Conservation (phyloP, 1,140 invertebrate genomes). For the Lysiphlebus fabarum region DNA sequence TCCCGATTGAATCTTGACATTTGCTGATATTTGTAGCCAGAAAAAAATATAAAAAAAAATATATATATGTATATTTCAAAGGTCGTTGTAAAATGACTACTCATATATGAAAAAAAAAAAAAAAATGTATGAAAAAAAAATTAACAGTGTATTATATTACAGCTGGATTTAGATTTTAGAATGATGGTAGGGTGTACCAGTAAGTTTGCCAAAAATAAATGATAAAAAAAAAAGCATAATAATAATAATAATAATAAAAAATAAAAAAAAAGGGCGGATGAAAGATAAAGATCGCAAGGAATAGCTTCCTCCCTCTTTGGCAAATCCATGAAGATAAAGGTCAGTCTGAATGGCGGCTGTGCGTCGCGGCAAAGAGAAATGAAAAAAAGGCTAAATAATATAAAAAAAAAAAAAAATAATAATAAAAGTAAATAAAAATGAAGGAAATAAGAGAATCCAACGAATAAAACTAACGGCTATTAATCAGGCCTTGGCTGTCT, state of each 20-base stretch:
- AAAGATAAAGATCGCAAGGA: constrained; percentile 26
- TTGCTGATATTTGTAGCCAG: no score
- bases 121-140: no score
- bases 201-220: constrained; percentile 3
- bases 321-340: constrained; percentile 36
- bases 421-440: constrained; percentile 18
- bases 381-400: constrained; percentile 1
- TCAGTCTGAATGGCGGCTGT: constrained; percentile 24
- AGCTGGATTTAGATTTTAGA: no score
- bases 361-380: constrained; percentile 1
- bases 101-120: no score
- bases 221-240: constrained; percentile 1
- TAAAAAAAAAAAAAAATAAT: neutral
- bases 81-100: no score
- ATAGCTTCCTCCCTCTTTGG: constrained; percentile 17
- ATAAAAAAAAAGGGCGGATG: constrained; percentile 4
- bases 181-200: neutral
- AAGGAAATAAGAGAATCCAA: constrained; percentile 17
- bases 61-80: no score
- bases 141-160: no score
- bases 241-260: neutral
- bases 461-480: constrained; percentile 50
- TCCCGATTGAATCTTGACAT: no score
- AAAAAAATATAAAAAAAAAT: no score
- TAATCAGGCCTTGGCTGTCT: constrained; percentile 46